Evolutionary conservation across 2,797 vertebrate species (phyloP).

Genomic region (Crypturellus tataupa): DNA sequence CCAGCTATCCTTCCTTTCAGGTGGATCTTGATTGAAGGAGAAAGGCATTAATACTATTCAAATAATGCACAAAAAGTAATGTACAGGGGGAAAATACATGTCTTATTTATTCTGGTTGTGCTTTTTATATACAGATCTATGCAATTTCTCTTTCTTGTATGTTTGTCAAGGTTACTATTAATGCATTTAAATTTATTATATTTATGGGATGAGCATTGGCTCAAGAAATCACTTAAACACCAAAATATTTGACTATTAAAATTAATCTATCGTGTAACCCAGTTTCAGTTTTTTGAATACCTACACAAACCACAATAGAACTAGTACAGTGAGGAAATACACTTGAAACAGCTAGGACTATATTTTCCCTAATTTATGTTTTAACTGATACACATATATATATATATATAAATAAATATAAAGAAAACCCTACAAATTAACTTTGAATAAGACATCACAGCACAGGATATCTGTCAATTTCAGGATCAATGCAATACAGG

Average conservation of each 20-base stretch:
- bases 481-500: not conserved
- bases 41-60: not conserved
- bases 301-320: not conserved
- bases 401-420: too few species aligned
- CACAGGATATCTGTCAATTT: not conserved
- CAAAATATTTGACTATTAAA: not conserved
- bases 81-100: not conserved
- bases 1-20: not conserved
- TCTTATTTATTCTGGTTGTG: not conserved
- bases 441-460: not conserved
- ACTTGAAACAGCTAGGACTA: not conserved
- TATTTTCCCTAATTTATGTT: not conserved
- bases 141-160: not conserved
- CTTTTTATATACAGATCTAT: not conserved
- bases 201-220: not conserved
- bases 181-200: not conserved
- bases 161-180: not conserved
- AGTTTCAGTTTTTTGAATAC: not conserved
- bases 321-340: accelerated
- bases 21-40: not conserved
- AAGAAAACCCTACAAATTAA: not conserved
- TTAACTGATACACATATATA: not conserved
- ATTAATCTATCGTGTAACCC: not conserved
- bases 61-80: not conserved
- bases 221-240: not conserved